Evolutionary conservation across 1,140 invertebrate species (phyloP), one percentile per base, ranked within the genome.

Genomic region (Zaprionus ornatus): DNA sequence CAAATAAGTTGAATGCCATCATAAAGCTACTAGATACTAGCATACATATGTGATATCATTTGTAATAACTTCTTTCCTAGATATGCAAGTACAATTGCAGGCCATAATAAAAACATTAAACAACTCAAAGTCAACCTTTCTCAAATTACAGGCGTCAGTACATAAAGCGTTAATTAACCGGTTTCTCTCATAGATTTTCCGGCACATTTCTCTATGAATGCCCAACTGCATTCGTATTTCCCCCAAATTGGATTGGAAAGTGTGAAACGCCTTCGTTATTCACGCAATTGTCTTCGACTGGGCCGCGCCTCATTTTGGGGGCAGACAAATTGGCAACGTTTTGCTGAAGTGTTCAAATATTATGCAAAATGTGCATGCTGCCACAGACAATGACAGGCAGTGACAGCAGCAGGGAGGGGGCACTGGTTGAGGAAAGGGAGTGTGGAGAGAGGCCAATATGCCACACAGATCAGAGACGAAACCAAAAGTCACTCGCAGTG

Each of bases 311-410:
- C 23, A 29, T 54, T 54, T n/a, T 29, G 25, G n/a, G 29, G 25
- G 32, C 35, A 40, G 45, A 52, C 64, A 80, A 77, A 60, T 74
- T 74, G 72, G 65, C 79, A 21, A 57, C 52, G 62, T 73, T 66
- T 70, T 60, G 29, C 76, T 57, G 68, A 68, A 79, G 73, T 55
- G 50, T 29, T 50, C 42, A 17, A 52, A 59, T 71, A 71, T 64
- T 75, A 90, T 88, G 85, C 77, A 90, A 90, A 88, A 75, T 67
- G 29, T 45, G 25, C 27, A 59, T 17, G 59, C 42, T 29, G 64
- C 29, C 55, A 35, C 73, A 71, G 54, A 35, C 32, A 27, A 10
- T 50, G 27, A 48, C 35, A 21, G 57, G 19, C 42, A 27, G 61
- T 32, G 29, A 32, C 29, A 32, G 50, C 64, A 62, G 55, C 17